Percentiles rank a stretch among this genome's conserved stretches.
These are phyloP conservation scores for Zaprionus lachaisei DNA, from an alignment of 1,140 invertebrate species.

Conservation along the genomic window DNA sequence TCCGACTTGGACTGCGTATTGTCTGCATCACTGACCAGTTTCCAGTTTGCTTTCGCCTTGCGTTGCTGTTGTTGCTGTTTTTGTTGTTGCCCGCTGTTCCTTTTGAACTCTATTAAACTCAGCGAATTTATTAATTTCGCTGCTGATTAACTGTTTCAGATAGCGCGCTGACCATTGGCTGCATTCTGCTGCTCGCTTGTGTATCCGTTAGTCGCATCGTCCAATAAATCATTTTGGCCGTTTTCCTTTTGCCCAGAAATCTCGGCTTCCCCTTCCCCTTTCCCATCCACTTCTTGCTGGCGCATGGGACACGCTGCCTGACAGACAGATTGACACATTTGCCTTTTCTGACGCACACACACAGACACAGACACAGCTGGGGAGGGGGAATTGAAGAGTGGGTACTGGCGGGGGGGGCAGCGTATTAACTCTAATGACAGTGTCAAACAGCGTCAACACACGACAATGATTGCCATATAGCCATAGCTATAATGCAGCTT, in stretches of 20 bases:
- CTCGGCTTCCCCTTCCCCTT: conserved; percentile 3
- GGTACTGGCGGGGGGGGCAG: conserved; percentile 15
- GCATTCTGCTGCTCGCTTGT: conserved; percentile 19
- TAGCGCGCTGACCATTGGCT: conserved; percentile 67
- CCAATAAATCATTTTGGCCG: conserved; percentile 71
- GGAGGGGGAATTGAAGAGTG: background rate
- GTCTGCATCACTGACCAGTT: conserved; percentile 47
- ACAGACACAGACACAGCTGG: background rate
- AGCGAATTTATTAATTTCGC: conserved; percentile 81
- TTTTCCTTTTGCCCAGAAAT: conserved; percentile 51
- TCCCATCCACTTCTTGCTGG: background rate
- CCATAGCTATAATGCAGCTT: conserved; percentile 6
- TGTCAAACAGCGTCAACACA: conserved; percentile 53
- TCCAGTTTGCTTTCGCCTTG: conserved; percentile 44
- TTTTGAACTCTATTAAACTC: conserved; percentile 82
- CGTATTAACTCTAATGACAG: conserved; percentile 57
- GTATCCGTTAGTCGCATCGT: conserved; percentile 73
- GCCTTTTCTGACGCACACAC: conserved; percentile 9
- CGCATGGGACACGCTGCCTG: conserved; percentile 4
- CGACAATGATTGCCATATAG: conserved; percentile 28
- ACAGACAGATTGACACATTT: conserved; percentile 46
- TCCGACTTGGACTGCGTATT: conserved; percentile 57
- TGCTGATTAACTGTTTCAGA: conserved; percentile 82
- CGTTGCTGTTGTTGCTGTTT: conserved; percentile 41
- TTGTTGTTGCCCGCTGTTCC: conserved; percentile 43